These are phyloP conservation scores for Phodopus roborovskii DNA, from an alignment of 2,113 vertebrate genomes.

Conservation along the genomic window DNA sequence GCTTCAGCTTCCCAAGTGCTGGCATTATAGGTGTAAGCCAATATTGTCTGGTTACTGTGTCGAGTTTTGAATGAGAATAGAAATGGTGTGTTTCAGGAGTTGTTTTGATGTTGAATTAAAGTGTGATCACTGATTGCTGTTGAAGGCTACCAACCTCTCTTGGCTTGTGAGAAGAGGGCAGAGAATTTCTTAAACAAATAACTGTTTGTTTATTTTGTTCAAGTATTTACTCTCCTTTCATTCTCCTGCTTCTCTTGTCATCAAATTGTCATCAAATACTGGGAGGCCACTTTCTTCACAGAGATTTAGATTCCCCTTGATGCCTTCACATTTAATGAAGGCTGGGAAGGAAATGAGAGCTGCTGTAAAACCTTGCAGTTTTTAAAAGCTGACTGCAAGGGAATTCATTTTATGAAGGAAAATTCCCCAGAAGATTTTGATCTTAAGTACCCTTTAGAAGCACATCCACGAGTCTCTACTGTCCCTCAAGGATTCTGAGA, in stretches of 20 bases:
- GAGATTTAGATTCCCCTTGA: constrained; percentile 44
- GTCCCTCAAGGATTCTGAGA: constrained; percentile 45
- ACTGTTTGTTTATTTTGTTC: constrained; percentile 52
- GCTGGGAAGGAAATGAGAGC: constrained; percentile 73
- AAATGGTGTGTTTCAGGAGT: background rate
- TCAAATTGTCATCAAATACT: constrained; percentile 55
- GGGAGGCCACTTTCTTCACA: constrained; percentile 32
- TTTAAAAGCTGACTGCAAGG: constrained; percentile 66
- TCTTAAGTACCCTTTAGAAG: constrained; percentile 49
- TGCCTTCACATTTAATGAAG: constrained; percentile 70
- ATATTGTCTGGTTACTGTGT: background rate
- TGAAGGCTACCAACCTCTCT: background rate
- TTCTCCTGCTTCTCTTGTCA: constrained; percentile 46
- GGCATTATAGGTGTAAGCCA: background rate
- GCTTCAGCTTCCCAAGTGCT: background rate
- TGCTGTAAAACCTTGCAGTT: constrained; percentile 69
- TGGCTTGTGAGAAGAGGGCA: constrained; percentile 14
- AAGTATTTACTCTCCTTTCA: constrained; percentile 12
- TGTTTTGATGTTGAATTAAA: constrained; percentile 26
- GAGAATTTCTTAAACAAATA: constrained; percentile 48
- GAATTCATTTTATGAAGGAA: constrained; percentile 72
- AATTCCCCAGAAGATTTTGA: constrained; percentile 57
- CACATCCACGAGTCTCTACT: background rate
- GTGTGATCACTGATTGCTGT: background rate
- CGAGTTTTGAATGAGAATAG: constrained; percentile 36